Percentiles rank a stretch among this genome's conserved stretches.
Evolutionary conservation across 2,797 vertebrate genomes (phyloP).

Genomic region (Manis javanica): DNA sequence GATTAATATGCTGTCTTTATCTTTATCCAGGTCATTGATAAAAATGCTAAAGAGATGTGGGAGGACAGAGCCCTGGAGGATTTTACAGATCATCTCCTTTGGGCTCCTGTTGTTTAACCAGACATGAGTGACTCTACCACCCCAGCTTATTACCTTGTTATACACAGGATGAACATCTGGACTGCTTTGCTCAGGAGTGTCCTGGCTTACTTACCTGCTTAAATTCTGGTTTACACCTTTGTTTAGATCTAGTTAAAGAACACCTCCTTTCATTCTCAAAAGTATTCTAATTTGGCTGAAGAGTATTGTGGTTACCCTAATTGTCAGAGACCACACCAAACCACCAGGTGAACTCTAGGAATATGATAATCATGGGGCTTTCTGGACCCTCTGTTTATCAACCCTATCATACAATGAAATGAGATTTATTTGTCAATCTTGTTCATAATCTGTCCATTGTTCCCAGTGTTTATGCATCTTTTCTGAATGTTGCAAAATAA

Average conservation of each 20-base stretch:
- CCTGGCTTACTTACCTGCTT: neutral
- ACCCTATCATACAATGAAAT: neutral
- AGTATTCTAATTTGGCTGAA: neutral
- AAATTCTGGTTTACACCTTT: neutral
- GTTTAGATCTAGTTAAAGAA: neutral
- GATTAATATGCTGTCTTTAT: constrained; percentile 56
- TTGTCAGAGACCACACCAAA: neutral
- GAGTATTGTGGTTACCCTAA: neutral
- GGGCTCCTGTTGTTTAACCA: neutral
- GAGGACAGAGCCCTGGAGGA: neutral
- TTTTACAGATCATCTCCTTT: constrained; percentile 22
- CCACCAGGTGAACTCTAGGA: neutral
- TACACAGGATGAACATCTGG: neutral
- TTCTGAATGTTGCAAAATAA: constrained; percentile 38
- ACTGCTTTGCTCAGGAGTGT: neutral
- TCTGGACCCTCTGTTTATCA: neutral
- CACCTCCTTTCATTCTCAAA: neutral
- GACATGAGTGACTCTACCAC: neutral
- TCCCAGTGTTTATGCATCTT: neutral
- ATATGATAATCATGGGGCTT: neutral
- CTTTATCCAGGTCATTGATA: constrained; percentile 26
- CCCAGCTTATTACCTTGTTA: neutral
- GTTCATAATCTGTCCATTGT: neutral
- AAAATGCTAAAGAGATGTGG: constrained; percentile 12
- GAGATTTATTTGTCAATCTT: neutral